Conservation (phyloP, 2,888 invertebrate species). For the Platycheirus rosarum region DNA sequence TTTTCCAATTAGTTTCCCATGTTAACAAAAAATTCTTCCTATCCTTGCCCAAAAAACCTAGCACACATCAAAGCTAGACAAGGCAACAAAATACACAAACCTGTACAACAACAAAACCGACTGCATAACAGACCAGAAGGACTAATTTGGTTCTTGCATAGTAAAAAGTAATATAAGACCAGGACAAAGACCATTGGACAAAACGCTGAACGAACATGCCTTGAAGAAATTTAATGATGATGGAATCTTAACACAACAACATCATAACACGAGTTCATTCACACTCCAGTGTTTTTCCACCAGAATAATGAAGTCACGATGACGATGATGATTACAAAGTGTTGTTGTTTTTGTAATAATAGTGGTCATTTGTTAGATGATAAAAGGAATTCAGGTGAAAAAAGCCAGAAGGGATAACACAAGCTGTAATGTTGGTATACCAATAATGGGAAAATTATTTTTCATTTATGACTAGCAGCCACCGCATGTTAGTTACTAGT, state of each 20-base stretch:
- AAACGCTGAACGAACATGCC: slow-evolving; percentile 6
- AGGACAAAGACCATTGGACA: slow-evolving; percentile 16
- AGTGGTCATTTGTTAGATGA: slow-evolving; percentile 56
- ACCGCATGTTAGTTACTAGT: slow-evolving; percentile 2
- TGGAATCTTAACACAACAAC: slow-evolving; percentile 50
- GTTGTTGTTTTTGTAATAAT: slow-evolving; percentile 50
- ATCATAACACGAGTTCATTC: slow-evolving; percentile 51
- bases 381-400: slow-evolving; percentile 8
- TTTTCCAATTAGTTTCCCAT: no score
- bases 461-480: slow-evolving; percentile 60
- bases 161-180: slow-evolving; percentile 39
- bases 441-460: slow-evolving; percentile 73
- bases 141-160: slow-evolving; percentile 56
- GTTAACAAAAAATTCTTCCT: no score
- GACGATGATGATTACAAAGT: slow-evolving; percentile 46
- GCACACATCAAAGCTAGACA: no score
- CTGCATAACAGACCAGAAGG: slow-evolving; percentile 31
- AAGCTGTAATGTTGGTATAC: slow-evolving; percentile 35
- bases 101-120: no score
- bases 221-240: slow-evolving; percentile 42
- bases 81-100: no score
- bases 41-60: no score
- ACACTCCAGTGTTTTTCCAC: slow-evolving; percentile 31
- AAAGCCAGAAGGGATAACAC: slow-evolving; percentile 46
- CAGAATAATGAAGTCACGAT: slow-evolving; percentile 60